Evolutionary conservation across 2,113 vertebrate species (phyloP).

Genomic region (Sorex araneus): DNA sequence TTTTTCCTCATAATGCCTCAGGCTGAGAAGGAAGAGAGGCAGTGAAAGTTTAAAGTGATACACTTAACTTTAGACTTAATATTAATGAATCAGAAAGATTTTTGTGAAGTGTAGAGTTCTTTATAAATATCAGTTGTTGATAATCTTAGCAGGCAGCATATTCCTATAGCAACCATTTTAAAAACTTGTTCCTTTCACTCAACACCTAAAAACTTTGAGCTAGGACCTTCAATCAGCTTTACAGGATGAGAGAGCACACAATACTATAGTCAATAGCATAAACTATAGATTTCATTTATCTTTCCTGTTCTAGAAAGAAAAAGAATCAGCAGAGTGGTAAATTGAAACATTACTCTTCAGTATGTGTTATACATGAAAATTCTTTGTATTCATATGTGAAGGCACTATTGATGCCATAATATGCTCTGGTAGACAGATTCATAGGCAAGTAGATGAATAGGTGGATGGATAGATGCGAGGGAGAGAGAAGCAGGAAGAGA

Average conservation of each 20-base stretch:
- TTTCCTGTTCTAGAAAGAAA: constrained; percentile 26
- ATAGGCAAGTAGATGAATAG: neutral
- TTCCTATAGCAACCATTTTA: constrained; percentile 18
- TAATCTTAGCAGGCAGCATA: constrained; percentile 50
- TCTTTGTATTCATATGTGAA: constrained; percentile 14
- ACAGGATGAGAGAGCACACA: constrained; percentile 4
- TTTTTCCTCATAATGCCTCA: constrained; percentile 34
- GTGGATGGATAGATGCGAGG: neutral
- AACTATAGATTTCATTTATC: constrained; percentile 54
- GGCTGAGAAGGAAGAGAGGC: neutral
- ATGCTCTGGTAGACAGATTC: neutral
- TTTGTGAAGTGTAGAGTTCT: constrained; percentile 53
- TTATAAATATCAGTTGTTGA: constrained; percentile 58
- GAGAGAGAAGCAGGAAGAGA: neutral
- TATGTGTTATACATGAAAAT: constrained; percentile 13
- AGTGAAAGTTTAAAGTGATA: constrained; percentile 41
- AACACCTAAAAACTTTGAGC: constrained; percentile 36
- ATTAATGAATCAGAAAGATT: constrained; percentile 38
- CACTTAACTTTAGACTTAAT: constrained; percentile 57
- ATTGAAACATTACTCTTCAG: constrained; percentile 29
- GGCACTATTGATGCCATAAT: neutral
- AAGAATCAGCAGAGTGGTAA: neutral
- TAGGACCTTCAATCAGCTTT: constrained; percentile 3
- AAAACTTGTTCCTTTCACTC: neutral
- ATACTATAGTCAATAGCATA: neutral